Evolutionary conservation across 2,797 vertebrate species (phyloP).

Genomic region (Hemibagrus guttatus): DNA sequence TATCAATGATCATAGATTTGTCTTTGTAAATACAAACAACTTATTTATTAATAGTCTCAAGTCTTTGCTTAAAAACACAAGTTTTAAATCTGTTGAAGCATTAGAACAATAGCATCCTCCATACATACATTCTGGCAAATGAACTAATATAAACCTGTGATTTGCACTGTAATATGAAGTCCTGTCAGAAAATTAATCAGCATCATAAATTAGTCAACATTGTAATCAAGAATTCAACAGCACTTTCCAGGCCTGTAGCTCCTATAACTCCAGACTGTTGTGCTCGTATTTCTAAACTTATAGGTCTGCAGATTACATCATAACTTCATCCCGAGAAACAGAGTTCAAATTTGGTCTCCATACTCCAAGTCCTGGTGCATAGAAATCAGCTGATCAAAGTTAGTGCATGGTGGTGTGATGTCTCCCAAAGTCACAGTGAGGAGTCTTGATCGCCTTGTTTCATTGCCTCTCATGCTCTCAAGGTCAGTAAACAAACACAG

Average conservation of each 20-base stretch:
- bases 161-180: neutral
- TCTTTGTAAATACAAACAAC: neutral
- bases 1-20: neutral
- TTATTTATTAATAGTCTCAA: neutral
- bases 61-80: neutral
- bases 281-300: neutral
- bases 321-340: neutral
- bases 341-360: neutral
- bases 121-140: neutral
- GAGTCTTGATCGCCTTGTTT: constrained; percentile 54
- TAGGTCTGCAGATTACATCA: neutral
- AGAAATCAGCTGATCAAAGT: neutral
- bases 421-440: constrained; percentile 57
- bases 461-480: constrained; percentile 52
- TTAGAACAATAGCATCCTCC: neutral
- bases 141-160: neutral
- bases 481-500: constrained; percentile 61
- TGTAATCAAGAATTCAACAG: neutral
- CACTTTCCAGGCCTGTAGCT: neutral
- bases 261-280: neutral
- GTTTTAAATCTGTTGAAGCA: neutral
- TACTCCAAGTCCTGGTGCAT: neutral
- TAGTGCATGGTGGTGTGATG: neutral
- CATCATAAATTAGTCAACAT: neutral
- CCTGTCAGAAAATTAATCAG: neutral